Evolutionary conservation across 2,797 vertebrate species (phyloP).

Genomic region (Xyrichtys novacula): DNA sequence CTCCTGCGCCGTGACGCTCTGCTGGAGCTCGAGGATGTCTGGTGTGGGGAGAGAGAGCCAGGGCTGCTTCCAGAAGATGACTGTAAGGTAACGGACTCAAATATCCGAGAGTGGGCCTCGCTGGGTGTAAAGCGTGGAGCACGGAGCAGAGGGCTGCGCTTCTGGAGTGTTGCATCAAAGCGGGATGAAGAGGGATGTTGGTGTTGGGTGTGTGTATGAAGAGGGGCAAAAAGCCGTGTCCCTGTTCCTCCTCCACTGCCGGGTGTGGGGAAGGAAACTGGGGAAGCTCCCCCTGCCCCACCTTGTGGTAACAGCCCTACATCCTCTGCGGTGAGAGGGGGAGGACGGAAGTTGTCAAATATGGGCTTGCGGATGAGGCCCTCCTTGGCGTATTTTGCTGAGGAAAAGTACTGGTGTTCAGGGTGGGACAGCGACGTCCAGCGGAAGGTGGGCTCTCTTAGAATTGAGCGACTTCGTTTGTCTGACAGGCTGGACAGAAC

Average conservation of each 20-base stretch:
- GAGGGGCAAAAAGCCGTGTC: slow-evolving; percentile 90
- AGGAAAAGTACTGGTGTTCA: slow-evolving; percentile 96
- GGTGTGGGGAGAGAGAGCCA: slow-evolving; percentile 86
- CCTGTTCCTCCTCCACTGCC: slow-evolving; percentile 81
- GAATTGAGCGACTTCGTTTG: slow-evolving; percentile 93
- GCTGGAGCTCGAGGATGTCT: slow-evolving; percentile 81
- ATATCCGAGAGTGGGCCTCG: slow-evolving; percentile 97
- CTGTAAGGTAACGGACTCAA: slow-evolving; percentile 95
- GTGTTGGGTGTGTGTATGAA: slow-evolving; percentile 87
- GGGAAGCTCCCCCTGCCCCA: slow-evolving; percentile 74
- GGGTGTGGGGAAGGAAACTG: slow-evolving; percentile 86
- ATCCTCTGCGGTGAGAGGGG: slow-evolving; percentile 94
- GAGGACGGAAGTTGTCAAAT: slow-evolving; percentile 98
- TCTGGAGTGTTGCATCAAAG: slow-evolving; percentile 90
- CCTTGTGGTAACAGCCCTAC: slow-evolving; percentile 91
- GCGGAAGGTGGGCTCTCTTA: slow-evolving; percentile 96
- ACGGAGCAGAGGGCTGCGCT: slow-evolving; percentile 93
- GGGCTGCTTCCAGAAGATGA: slow-evolving; percentile 86
- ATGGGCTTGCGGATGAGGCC: slow-evolving; percentile 98
- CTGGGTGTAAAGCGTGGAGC: slow-evolving; percentile 97
- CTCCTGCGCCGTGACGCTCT: slow-evolving; percentile 81
- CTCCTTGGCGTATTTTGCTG: slow-evolving; percentile 99
- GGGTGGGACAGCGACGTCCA: slow-evolving; percentile 95
- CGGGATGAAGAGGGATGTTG: slow-evolving; percentile 83
- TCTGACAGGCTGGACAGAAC: slow-evolving; percentile 87